Evolutionary conservation across 2,888 invertebrate genomes (phyloP).

Genomic region (Kuschelorhynchus macadamiae): DNA sequence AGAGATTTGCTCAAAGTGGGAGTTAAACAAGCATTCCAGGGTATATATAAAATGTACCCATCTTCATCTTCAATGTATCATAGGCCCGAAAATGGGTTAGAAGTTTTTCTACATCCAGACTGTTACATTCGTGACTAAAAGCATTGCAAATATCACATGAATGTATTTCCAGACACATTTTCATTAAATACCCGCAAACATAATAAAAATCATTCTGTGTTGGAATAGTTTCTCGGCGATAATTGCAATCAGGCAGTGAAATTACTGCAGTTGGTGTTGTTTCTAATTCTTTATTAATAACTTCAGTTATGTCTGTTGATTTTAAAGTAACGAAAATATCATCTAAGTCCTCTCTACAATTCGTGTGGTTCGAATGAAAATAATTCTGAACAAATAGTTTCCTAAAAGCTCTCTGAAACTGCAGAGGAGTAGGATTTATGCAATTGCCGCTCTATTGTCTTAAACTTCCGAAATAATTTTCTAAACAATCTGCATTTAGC

Average conservation of each 20-base stretch:
- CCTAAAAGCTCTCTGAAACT: slow-evolving; percentile 7
- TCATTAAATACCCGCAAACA: slow-evolving; percentile 2
- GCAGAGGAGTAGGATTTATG: slow-evolving; percentile 10
- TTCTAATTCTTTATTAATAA: too few relatives aligned
- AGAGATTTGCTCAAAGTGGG: too few relatives aligned
- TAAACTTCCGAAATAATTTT: neutral
- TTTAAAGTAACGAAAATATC: neutral
- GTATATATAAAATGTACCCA: too few relatives aligned
- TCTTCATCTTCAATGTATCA: too few relatives aligned
- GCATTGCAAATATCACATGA: neutral
- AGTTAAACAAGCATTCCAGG: too few relatives aligned
- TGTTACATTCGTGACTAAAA: too few relatives aligned
- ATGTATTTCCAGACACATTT: neutral
- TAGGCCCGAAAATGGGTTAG: too few relatives aligned
- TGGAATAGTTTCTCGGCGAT: neutral
- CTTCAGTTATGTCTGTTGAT: neutral
- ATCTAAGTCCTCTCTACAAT: slow-evolving; percentile 19
- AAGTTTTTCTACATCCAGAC: too few relatives aligned
- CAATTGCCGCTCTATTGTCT: neutral
- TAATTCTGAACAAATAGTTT: slow-evolving; percentile 18
- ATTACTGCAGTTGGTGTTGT: too few relatives aligned
- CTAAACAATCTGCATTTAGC: slow-evolving; percentile 6
- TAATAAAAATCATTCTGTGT: neutral
- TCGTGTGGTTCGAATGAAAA: slow-evolving; percentile 15
- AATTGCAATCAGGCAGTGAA: neutral